A percentile compares a stretch with the other conserved stretches of the same genome.
Conservation (phyloP, 1,140 invertebrate species). For the Dufourea novaeangliae region DNA sequence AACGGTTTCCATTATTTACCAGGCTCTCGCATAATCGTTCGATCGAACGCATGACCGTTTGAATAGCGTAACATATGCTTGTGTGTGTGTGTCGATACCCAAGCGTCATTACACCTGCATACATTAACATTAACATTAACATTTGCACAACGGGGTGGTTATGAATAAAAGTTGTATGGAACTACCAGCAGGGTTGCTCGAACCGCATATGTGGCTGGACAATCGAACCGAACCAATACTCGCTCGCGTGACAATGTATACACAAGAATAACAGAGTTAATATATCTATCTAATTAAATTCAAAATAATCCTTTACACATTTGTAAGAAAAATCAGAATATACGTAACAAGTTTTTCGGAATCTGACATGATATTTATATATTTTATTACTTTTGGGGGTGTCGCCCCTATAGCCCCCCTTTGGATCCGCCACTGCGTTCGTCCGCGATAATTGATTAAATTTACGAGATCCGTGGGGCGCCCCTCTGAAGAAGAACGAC, state of each 20-base stretch:
- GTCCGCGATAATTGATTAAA: conserved; percentile 37
- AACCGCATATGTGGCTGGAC: too few species aligned
- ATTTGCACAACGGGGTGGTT: not conserved
- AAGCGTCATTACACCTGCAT: not conserved
- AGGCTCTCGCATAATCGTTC: not conserved
- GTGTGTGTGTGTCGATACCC: not conserved
- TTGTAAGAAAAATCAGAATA: too few species aligned
- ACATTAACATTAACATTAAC: not conserved
- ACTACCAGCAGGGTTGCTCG: too few species aligned
- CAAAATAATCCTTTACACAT: too few species aligned
- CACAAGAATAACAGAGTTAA: too few species aligned
- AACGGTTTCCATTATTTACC: not conserved
- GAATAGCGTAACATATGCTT: conserved; percentile 3
- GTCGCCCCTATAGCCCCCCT: too few species aligned
- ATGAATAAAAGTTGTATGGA: not conserved
- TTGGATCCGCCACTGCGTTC: not conserved
- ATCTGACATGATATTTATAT: too few species aligned
- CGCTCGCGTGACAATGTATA: too few species aligned
- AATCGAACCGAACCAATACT: too few species aligned
- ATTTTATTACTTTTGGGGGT: too few species aligned
- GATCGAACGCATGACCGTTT: not conserved
- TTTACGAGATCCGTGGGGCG: conserved; percentile 21
- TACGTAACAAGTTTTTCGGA: too few species aligned
- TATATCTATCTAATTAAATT: too few species aligned
- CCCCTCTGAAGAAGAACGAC: not conserved